phyloP scores from a whole-genome alignment of 2,113 vertebrate genomes.

The Sturnira hondurensis region DNA sequence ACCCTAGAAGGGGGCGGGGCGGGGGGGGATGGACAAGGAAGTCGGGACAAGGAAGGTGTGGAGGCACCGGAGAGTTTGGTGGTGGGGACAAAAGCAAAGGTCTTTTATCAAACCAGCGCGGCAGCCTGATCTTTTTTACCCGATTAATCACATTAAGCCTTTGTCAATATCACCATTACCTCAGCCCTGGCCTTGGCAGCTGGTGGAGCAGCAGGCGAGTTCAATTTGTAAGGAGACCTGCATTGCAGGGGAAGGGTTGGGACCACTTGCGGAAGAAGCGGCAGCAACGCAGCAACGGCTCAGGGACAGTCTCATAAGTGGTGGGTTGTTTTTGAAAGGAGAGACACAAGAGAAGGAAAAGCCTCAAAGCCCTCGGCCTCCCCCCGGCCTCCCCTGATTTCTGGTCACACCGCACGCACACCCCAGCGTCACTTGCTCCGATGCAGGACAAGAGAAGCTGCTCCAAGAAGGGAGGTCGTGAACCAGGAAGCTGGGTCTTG shows the following conservation, averaged over 20 bases:
- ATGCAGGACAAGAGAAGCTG: not conserved
- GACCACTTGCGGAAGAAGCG: not conserved
- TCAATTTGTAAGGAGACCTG: conserved; percentile 81
- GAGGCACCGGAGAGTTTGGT: not conserved
- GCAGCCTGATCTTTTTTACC: conserved; percentile 20
- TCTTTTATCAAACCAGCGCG: not conserved
- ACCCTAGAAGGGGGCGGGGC: not conserved
- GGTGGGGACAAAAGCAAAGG: not conserved
- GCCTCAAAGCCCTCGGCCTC: not conserved
- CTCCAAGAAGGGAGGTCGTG: not conserved
- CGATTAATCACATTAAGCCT: conserved; percentile 60
- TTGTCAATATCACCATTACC: conserved; percentile 69
- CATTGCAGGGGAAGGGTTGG: conserved; percentile 78
- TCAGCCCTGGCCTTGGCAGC: conserved; percentile 63
- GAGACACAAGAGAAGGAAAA: not conserved
- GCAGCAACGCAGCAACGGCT: not conserved
- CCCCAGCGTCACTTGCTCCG: not conserved
- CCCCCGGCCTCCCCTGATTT: not conserved
- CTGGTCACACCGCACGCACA: not conserved
- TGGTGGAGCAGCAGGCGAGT: conserved; percentile 68
- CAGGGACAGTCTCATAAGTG: not conserved
- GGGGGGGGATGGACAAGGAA: too few species aligned
- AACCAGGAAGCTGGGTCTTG: not conserved
- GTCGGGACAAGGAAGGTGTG: not conserved
- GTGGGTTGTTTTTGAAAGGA: conserved; percentile 13